These are phyloP conservation scores for Hirundichthys speculiger DNA, from an alignment of 2,113 vertebrate genomes.

Conservation along the genomic window DNA sequence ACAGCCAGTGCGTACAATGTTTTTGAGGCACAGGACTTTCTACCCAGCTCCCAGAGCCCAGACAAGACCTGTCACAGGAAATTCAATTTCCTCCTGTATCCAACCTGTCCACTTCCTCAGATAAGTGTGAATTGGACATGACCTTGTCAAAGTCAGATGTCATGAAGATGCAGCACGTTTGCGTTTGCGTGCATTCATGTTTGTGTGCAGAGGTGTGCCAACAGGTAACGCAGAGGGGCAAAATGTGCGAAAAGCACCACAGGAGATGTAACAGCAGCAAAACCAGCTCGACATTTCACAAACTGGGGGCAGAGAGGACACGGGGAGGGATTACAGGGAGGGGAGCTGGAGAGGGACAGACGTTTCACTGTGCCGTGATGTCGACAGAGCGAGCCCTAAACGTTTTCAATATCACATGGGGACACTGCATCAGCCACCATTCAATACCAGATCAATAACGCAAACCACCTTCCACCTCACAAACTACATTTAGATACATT, in stretches of 20 bases:
- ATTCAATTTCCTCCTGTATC: slow-evolving; percentile 69
- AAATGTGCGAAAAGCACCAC: slow-evolving; percentile 4
- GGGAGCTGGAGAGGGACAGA: slow-evolving; percentile 31
- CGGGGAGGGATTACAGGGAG: slow-evolving; percentile 23
- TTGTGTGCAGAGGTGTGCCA: slow-evolving; percentile 19
- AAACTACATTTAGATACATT: slow-evolving; percentile 76
- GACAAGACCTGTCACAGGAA: slow-evolving; percentile 57
- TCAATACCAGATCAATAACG: slow-evolving; percentile 74
- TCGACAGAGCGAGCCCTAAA: slow-evolving; percentile 56
- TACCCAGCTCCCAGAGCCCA: slow-evolving; percentile 35
- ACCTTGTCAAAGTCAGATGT: slow-evolving; percentile 75
- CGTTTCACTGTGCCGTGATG: slow-evolving; percentile 40
- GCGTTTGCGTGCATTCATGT: slow-evolving; percentile 14
- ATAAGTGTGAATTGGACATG: slow-evolving; percentile 68
- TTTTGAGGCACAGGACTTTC: slow-evolving; percentile 30
- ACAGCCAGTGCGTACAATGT: slow-evolving; percentile 19
- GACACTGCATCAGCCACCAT: slow-evolving; percentile 70
- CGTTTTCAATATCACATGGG: slow-evolving; percentile 79
- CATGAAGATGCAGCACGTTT: slow-evolving; percentile 39
- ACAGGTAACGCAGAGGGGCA: slow-evolving; percentile 14
- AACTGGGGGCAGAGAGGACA: slow-evolving; percentile 32
- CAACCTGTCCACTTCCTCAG: slow-evolving; percentile 40
- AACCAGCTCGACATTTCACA: slow-evolving; percentile 23
- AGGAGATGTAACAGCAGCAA: slow-evolving; percentile 3
- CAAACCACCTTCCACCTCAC: slow-evolving; percentile 72